These are phyloP conservation scores for Eupithecia dodoneata DNA, from an alignment of 2,888 invertebrate species.

Conservation along the genomic window DNA sequence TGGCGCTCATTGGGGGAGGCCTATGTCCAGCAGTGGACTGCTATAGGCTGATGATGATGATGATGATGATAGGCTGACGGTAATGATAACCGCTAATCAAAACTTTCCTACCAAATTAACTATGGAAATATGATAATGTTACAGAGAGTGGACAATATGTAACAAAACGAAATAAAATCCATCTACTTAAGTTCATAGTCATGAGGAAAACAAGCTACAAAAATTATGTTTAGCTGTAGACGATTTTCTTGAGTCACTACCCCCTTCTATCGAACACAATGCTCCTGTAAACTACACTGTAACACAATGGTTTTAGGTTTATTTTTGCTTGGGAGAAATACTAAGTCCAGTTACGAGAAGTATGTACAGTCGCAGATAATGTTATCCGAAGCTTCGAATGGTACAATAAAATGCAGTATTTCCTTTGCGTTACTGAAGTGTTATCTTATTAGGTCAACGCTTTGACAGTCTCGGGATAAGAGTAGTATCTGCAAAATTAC, in stretches of 20 bases:
- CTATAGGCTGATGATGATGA: no score
- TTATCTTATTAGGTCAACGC: background rate
- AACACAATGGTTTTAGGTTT: background rate
- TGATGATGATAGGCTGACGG: no score
- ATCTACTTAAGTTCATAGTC: background rate
- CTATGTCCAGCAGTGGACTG: no score
- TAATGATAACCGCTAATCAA: no score
- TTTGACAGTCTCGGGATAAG: background rate
- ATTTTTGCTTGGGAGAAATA: background rate
- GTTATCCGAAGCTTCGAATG: background rate
- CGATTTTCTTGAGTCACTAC: background rate
- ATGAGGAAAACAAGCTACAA: background rate
- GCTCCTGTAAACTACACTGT: background rate
- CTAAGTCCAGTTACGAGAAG: background rate
- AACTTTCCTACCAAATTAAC: no score
- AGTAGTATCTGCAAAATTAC: background rate
- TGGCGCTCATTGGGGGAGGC: no score
- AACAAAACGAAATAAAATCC: background rate
- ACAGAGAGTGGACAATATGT: background rate
- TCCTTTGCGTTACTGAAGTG: background rate
- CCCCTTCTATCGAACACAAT: background rate
- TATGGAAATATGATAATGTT: background rate
- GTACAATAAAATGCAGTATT: slow-evolving; percentile 4
- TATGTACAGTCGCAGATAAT: background rate
- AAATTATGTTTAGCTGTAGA: background rate